Base-by-base conservation (phyloP, 1,140 invertebrate genomes). In the silkworm (Bombyx mori) region DNA sequence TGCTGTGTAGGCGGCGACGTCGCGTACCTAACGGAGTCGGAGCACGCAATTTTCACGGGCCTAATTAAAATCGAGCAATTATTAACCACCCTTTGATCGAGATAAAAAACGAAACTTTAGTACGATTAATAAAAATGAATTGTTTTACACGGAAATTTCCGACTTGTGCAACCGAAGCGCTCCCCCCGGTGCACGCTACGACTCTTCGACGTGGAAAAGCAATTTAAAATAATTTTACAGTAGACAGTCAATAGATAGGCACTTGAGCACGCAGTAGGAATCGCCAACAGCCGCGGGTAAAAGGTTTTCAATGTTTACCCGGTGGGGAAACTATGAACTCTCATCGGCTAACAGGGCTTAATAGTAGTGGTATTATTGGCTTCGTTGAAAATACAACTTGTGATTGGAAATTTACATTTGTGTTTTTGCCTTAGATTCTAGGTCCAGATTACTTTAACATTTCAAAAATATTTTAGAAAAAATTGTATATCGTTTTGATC, bases 271-370 rank as follows among this genome's bases (percentile, higher is more conserved):
- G 42, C 43, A 54, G 42, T 44, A 45, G 52, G 52, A 54, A 54
- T 44, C 45, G 42, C 52, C 43, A 54, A 18, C 52, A 18, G 12
- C 44, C 8, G 43, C 53, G 18, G 18, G 56, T 62, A 58, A 58
- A 62, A 62, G 60, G 60, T 55, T 58, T 62, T 56, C 60, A 48
- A 44, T 62, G 60, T 62, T 52, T 35, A 35, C 26, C 48, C 44
- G 8, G 8, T 44, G 44, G 8, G 10, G 26, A 45, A 54, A 22
- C 52, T 54, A 44, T 54, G 44, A 54, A 54, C 44, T 35, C 26
- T 35, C 26, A 35, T 35, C 26, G 26, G 26, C 26, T 35, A 35
- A 35, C 26, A 1, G 26, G 26, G 26, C 26, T n/a, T 35, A 35
- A 35, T 35, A 35, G 26, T 35, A 35, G 26, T 35, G 26, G 26